Evolutionary conservation across 2,888 invertebrate genomes (phyloP), one percentile per base, ranked within the genome.

Genomic region (Schrankia costaestrigalis): DNA sequence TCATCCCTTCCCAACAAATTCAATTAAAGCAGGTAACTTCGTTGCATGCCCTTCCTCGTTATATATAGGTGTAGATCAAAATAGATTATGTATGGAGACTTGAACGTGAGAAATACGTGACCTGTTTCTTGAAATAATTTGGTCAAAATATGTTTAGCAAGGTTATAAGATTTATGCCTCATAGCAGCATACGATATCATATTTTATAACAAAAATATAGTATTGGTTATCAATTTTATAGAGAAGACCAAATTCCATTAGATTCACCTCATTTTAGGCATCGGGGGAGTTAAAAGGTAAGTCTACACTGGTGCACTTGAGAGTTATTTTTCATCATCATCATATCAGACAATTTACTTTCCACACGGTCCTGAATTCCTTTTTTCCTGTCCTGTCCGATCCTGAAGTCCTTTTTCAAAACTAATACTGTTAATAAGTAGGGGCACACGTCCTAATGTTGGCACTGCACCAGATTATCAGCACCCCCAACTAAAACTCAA

Each of bases 1-100:
- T n/a, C n/a, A n/a, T n/a, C n/a, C n/a, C n/a, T n/a, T n/a, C n/a
- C n/a, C n/a, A n/a, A n/a, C n/a, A n/a, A n/a, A n/a, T n/a, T n/a
- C n/a, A n/a, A n/a, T 79, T 79, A 74, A 54, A 56, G 47, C 64
- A 64, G 67, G 66, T 69, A 71, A 63, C 68, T 72, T 40, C 38
- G 56, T 61, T 69, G 64, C 70, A 70, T 60, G 65, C 62, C 55
- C 64, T 63, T 53, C 43, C 48, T 46, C 10, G 6, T 11, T 7
- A 14, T 3, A 14, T 13, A 11, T 19, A 12, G 14, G n/a, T 19
- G 18, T 13, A 5, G 5, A n/a, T 15, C 6, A 12, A 21, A 21
- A 14, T 32, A 26, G 12, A 26, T 13, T 19, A 14, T 19, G 1
- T 21, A 10, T 1, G 21, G 17, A 18, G 13, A 13, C 18, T 11